A percentile compares a stretch with the other conserved stretches of the same genome.
phyloP scores from a whole-genome alignment of 1,140 invertebrate genomes.

The Ceratitis capitata region DNA sequence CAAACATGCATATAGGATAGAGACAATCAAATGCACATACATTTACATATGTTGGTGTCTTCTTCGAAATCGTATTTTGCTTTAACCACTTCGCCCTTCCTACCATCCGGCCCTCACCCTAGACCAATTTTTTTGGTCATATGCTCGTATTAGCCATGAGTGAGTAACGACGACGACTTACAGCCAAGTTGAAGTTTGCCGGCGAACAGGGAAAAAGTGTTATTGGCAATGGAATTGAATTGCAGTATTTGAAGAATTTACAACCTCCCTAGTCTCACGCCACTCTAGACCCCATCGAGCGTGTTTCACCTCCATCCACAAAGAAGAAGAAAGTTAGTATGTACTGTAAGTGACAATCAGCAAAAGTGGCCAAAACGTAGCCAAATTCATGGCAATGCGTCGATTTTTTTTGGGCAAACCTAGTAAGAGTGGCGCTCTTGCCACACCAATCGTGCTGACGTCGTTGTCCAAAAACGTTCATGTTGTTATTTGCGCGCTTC shows the following conservation, averaged over 20 bases:
- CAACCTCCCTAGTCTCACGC: background rate
- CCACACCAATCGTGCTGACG: background rate
- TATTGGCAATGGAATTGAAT: conserved; percentile 15
- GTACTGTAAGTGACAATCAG: background rate
- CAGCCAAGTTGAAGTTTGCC: conserved; percentile 9
- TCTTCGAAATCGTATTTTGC: background rate
- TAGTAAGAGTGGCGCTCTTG: conserved; percentile 22
- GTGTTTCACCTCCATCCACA: background rate
- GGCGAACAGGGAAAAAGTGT: conserved; percentile 9
- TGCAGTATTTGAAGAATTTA: background rate
- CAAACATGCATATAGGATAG: no score
- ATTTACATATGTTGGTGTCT: background rate
- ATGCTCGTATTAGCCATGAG: background rate
- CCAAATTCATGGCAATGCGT: background rate
- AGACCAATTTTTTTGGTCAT: background rate
- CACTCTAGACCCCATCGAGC: background rate
- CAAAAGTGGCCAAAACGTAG: background rate
- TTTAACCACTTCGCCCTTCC: background rate
- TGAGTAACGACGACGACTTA: no score
- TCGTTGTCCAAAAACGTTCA: conserved; percentile 14
- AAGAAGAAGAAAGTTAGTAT: no score
- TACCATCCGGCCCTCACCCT: no score
- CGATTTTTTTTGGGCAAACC: conserved; percentile 15
- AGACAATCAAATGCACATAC: background rate
- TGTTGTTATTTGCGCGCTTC: no score